A percentile compares a stretch with the other conserved stretches of the same genome.
Conservation (phyloP, 1,140 invertebrate genomes). For the Temnothorax longispinosus region DNA sequence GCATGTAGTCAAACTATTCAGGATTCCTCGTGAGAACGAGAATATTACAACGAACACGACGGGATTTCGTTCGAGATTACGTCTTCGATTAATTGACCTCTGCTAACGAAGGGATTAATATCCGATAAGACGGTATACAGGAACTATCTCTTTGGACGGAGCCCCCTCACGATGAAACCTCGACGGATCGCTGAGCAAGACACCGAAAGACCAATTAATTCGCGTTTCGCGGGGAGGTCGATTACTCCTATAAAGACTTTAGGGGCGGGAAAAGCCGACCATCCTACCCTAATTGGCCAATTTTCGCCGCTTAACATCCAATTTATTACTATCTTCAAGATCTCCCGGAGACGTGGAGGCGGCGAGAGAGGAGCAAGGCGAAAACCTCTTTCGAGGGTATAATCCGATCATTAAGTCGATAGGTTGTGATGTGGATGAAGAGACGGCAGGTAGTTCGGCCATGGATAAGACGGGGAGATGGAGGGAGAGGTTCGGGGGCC, state of each 20-base stretch:
- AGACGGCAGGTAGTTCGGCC: slow-evolving; percentile 40
- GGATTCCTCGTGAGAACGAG: not conserved
- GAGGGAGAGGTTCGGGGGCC: slow-evolving; percentile 2
- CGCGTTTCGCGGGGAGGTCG: slow-evolving; percentile 76
- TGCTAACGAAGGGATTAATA: slow-evolving; percentile 66
- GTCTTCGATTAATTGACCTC: slow-evolving; percentile 61
- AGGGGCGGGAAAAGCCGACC: slow-evolving; percentile 75
- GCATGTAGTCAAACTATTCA: slow-evolving; percentile 14
- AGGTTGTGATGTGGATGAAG: slow-evolving; percentile 64
- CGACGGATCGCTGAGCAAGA: slow-evolving; percentile 59
- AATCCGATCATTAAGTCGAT: slow-evolving; percentile 75
- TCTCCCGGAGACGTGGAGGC: slow-evolving; percentile 63
- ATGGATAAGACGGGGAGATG: slow-evolving; percentile 2
- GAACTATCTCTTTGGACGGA: slow-evolving; percentile 15
- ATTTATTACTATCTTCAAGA: slow-evolving; percentile 79
- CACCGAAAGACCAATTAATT: slow-evolving; percentile 75
- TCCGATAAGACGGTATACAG: slow-evolving; percentile 57
- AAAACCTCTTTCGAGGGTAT: slow-evolving; percentile 73
- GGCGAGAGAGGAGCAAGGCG: slow-evolving; percentile 58
- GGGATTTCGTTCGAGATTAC: slow-evolving; percentile 51
- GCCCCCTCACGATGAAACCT: slow-evolving; percentile 33
- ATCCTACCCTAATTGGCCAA: slow-evolving; percentile 80
- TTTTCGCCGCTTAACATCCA: slow-evolving; percentile 82
- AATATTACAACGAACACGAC: slow-evolving; percentile 35
- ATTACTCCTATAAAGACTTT: slow-evolving; percentile 79